Evolutionary conservation across 2,113 vertebrate species (phyloP).

Genomic region (Calypte anna): DNA sequence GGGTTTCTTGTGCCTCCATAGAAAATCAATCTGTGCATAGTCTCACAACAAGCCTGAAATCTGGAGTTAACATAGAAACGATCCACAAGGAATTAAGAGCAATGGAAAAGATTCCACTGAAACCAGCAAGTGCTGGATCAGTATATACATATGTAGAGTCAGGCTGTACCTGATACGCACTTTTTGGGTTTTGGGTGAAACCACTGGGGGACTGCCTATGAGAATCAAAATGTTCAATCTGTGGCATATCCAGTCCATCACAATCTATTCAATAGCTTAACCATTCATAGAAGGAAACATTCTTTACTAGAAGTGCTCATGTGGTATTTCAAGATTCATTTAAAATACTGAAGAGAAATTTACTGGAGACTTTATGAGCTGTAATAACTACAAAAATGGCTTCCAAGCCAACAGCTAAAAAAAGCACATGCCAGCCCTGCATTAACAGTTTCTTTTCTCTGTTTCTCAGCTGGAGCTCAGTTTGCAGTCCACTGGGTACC

Average conservation of each 20-base stretch:
- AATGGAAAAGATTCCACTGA: background rate
- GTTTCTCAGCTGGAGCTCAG: conserved; percentile 55
- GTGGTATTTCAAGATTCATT: conserved; percentile 44
- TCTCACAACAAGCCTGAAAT: background rate
- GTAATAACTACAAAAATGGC: conserved; percentile 54
- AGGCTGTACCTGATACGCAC: background rate
- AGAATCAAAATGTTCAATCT: background rate
- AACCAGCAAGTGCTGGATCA: background rate
- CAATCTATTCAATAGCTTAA: conserved; percentile 2
- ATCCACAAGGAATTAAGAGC: background rate
- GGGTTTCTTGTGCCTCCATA: background rate
- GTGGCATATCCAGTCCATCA: background rate
- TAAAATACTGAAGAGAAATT: conserved; percentile 60
- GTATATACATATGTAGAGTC: background rate
- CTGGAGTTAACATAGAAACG: background rate
- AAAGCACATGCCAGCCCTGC: conserved; percentile 42
- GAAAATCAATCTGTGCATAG: background rate
- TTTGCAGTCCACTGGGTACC: conserved; percentile 45
- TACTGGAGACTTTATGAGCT: conserved; percentile 57
- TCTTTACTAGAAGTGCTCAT: conserved; percentile 44
- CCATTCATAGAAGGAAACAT: conserved; percentile 26
- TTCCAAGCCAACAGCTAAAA: conserved; percentile 53
- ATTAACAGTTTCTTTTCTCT: conserved; percentile 50
- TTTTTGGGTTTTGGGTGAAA: background rate
- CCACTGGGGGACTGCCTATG: background rate